Conservation (phyloP, 2,888 invertebrate genomes). For the Geophilus truncorum region DNA sequence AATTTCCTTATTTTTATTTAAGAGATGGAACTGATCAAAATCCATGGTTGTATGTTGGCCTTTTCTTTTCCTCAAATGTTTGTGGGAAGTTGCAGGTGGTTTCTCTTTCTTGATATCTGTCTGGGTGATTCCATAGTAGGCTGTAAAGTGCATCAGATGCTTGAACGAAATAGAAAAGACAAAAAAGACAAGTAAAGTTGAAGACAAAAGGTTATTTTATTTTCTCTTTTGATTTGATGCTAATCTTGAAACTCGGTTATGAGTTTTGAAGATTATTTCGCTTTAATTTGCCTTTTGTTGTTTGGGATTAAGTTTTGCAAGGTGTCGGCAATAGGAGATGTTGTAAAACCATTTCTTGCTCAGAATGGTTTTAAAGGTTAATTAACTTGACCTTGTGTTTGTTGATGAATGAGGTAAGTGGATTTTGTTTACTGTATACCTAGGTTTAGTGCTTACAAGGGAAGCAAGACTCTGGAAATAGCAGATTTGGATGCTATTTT, state of each 20-base stretch:
- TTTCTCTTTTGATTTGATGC: background rate
- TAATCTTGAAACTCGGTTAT: background rate
- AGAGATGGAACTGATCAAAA: background rate
- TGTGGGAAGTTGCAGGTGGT: constrained; percentile 24
- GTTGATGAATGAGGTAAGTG: constrained; percentile 13
- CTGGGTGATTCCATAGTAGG: background rate
- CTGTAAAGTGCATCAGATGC: background rate
- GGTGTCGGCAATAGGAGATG: constrained; percentile 5
- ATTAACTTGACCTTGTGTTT: constrained; percentile 12
- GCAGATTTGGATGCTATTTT: background rate
- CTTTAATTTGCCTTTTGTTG: background rate
- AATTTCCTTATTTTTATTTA: background rate
- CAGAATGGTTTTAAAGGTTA: background rate
- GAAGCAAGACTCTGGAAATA: background rate
- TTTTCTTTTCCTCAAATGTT: background rate
- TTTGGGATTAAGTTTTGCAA: background rate
- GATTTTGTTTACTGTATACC: background rate
- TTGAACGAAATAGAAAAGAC: background rate
- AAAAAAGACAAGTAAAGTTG: background rate
- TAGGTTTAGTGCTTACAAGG: background rate
- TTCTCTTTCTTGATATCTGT: background rate
- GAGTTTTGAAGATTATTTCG: background rate
- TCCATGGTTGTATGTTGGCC: background rate
- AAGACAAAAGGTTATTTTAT: background rate
- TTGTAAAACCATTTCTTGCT: constrained; percentile 22